Percentiles rank a stretch among this genome's conserved stretches.
phyloP scores from a whole-genome alignment of 2,797 vertebrate genomes.

The Macropus fuliginosus region DNA sequence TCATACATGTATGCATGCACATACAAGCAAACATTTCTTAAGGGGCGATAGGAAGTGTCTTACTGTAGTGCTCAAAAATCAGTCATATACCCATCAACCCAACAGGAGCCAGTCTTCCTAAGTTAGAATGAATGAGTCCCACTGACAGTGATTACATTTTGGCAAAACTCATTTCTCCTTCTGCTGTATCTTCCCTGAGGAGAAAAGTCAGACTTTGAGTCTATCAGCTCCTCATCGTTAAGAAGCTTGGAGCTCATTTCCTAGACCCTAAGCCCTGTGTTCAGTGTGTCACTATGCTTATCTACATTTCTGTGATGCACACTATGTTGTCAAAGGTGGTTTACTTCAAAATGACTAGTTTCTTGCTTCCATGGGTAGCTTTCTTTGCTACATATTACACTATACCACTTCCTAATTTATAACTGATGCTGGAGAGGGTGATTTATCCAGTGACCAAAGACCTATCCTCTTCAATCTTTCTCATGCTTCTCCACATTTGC shows the following conservation, averaged over 20 bases:
- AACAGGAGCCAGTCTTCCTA: background rate
- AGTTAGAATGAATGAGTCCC: constrained; percentile 3
- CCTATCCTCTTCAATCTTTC: background rate
- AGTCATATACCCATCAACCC: background rate
- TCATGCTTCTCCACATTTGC: background rate
- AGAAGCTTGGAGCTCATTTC: background rate
- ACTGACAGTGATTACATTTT: background rate
- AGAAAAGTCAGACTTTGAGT: background rate
- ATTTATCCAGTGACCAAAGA: background rate
- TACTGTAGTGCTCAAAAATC: background rate
- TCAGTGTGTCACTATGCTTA: background rate
- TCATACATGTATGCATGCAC: background rate
- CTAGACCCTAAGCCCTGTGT: background rate
- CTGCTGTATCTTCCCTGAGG: background rate
- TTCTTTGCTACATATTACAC: background rate
- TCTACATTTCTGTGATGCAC: background rate
- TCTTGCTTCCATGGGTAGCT: background rate
- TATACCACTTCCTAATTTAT: background rate
- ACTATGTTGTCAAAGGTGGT: background rate
- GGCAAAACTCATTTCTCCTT: background rate
- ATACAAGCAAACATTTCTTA: background rate
- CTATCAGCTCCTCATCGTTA: background rate
- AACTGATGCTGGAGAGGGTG: background rate
- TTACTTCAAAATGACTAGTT: background rate
- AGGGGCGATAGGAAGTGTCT: background rate